Conservation (phyloP, 1,140 invertebrate species). For the Pseudobourletiella spinata region DNA sequence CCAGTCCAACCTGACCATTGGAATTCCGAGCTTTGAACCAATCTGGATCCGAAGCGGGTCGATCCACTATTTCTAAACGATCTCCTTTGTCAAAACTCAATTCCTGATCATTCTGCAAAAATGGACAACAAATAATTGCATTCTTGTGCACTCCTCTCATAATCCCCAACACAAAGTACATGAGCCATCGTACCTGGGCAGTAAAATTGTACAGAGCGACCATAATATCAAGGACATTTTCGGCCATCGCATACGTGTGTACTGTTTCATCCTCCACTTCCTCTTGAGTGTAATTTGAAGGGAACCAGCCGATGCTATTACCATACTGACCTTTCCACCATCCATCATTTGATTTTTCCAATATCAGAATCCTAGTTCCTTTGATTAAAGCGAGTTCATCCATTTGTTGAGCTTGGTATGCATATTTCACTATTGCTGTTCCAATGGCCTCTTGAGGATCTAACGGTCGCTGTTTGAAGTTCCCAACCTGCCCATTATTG, state of each 20-base stretch:
- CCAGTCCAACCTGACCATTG: slow-evolving; percentile 68
- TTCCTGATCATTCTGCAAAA: slow-evolving; percentile 91
- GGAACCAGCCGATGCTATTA: slow-evolving; percentile 80
- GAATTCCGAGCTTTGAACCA: slow-evolving; percentile 95
- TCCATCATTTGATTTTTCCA: slow-evolving; percentile 98
- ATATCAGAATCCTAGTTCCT: slow-evolving; percentile 82
- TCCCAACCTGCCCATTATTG: slow-evolving; percentile 21
- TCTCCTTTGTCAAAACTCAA: slow-evolving; percentile 94
- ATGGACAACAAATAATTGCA: not conserved
- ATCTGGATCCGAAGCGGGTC: slow-evolving; percentile 92
- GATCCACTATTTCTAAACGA: slow-evolving; percentile 85
- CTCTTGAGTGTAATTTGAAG: slow-evolving; percentile 94
- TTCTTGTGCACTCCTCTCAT: too few relatives aligned
- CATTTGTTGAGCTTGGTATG: slow-evolving; percentile 92
- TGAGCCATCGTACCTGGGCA: slow-evolving; percentile 32
- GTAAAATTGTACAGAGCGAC: slow-evolving; percentile 82
- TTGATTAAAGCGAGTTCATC: slow-evolving; percentile 91
- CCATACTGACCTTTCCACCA: slow-evolving; percentile 82
- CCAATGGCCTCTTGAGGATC: slow-evolving; percentile 80
- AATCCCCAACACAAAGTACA: too few relatives aligned
- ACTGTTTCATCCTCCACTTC: slow-evolving; percentile 72
- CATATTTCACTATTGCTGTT: slow-evolving; percentile 90
- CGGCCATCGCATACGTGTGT: slow-evolving; percentile 84
- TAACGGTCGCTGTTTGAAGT: slow-evolving; percentile 48
- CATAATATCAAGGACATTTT: slow-evolving; percentile 89